A percentile compares a stretch with the other conserved stretches of the same genome.
phyloP scores from a whole-genome alignment of 2,888 invertebrate species.

The Apamea anceps region DNA sequence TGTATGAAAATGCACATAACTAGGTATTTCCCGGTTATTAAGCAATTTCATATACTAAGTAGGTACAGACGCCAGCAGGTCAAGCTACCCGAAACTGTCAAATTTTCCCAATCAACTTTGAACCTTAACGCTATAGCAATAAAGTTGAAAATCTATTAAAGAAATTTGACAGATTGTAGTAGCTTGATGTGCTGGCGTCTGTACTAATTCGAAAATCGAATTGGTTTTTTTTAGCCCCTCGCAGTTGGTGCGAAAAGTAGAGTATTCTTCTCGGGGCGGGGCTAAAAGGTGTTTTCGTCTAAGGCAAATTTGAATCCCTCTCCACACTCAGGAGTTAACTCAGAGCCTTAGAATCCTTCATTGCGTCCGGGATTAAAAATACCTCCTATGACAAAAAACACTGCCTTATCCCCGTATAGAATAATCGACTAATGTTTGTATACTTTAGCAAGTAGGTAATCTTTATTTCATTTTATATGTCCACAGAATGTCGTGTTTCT shows the following conservation, averaged over 20 bases:
- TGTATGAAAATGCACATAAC: too few species aligned
- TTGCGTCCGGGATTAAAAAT: neutral
- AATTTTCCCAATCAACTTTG: too few species aligned
- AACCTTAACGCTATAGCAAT: too few species aligned
- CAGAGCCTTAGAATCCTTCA: neutral
- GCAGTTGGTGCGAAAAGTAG: neutral
- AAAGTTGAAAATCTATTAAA: too few species aligned
- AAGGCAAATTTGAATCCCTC: neutral
- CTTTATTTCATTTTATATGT: conserved; percentile 10
- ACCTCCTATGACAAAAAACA: neutral
- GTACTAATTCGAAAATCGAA: too few species aligned
- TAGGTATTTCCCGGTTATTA: too few species aligned
- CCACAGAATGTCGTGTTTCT: conserved; percentile 25
- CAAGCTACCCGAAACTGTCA: too few species aligned
- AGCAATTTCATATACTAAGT: too few species aligned
- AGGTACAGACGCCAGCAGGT: too few species aligned
- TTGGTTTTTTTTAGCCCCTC: too few species aligned
- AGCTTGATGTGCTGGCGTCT: too few species aligned
- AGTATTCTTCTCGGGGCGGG: neutral
- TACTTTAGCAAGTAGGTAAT: neutral
- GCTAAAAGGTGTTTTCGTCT: neutral
- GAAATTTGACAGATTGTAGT: too few species aligned
- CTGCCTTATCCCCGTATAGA: neutral
- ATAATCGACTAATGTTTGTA: neutral
- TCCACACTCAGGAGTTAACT: neutral